Evolutionary conservation across 64 coral and sea anemone genomes (phyloP), one percentile per base, ranked within the genome.

Genomic region (Acropora tenuis): DNA sequence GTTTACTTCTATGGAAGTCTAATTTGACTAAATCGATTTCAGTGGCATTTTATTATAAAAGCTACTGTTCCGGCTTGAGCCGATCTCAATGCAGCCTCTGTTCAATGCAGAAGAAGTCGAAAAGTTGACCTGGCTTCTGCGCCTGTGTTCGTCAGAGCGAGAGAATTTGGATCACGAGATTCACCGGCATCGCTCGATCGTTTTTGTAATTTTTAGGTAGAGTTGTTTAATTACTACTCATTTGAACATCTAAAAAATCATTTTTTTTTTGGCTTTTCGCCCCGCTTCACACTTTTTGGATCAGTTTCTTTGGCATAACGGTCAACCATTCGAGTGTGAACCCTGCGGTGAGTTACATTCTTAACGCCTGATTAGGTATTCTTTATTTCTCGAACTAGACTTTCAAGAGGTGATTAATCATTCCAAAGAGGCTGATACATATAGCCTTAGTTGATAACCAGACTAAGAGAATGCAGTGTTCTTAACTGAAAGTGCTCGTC

Each of bases 21-120:
- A 30, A 81, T 81, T 85, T 72, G 63, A 30, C 66, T 69, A 49
- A 71, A 85, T 85, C 45, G 61, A 85, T 85, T 85, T 85, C 43
- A 40, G 72, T 85, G 65, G 18, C 82, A 8, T 72, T 69, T 71
- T 7, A 49, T 71, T 10, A 72, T 30, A 15, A 50, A 78, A 78
- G 16, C 75, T 77, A 47, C 45, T 18, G 75, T 47, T 78, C 45
- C 7, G 2, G 30, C 13, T 15, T 3, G 50, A 18, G n/a, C 43
- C 47, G 18, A 48, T 43, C 6, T 41, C 6, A 67, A 48, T n/a
- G 8, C 60, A 63, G 60, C 16, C 16, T 7, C 60, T 63, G 10
- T 45, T 42, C 44, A 8, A 18, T 30, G 30, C 30, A 30, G 30
- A 30, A 30, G 30, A 30, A 30, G 30, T 30, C 30, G 53, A 16